A percentile compares a stretch with the other conserved stretches of the same genome.
Evolutionary conservation across 1,140 invertebrate species (phyloP).

Genomic region (Drosophila tsacasi): DNA sequence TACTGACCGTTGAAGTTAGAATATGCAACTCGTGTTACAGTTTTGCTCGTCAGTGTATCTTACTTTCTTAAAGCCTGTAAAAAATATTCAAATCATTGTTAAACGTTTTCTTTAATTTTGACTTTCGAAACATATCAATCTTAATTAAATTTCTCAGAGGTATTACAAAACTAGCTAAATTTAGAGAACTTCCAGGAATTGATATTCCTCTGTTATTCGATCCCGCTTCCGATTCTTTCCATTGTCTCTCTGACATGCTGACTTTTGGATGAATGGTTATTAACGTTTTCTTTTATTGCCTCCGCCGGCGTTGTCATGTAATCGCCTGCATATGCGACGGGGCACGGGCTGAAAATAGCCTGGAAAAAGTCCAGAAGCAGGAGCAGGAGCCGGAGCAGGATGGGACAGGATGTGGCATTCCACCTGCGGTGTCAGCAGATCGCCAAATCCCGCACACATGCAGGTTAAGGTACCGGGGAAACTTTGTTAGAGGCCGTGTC

Average conservation of each 20-base stretch:
- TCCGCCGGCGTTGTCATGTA: slow-evolving; percentile 48
- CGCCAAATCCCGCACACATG: slow-evolving; percentile 65
- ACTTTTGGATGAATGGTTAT: slow-evolving; percentile 42
- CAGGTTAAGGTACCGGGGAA: slow-evolving; percentile 28
- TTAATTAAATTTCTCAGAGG: neutral
- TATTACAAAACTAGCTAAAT: neutral
- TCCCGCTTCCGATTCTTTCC: slow-evolving; percentile 9
- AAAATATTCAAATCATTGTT: too few species aligned
- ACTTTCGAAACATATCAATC: too few species aligned
- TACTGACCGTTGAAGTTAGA: too few species aligned
- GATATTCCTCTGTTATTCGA: neutral
- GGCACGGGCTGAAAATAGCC: slow-evolving; percentile 17
- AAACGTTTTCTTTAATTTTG: too few species aligned
- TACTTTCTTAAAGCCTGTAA: neutral
- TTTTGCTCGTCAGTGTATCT: too few species aligned
- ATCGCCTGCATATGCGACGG: slow-evolving; percentile 44
- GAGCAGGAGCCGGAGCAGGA: neutral
- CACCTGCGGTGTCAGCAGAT: slow-evolving; percentile 66
- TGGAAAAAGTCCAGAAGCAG: neutral
- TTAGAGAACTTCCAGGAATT: neutral
- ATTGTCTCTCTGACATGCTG: slow-evolving; percentile 28
- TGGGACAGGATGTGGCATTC: slow-evolving; percentile 44
- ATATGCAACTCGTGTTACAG: too few species aligned
- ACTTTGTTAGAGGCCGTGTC: slow-evolving; percentile 73
- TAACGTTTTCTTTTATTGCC: slow-evolving; percentile 62